Base-by-base conservation (phyloP, 1,140 invertebrate genomes). In the Callitettix versicolor region DNA sequence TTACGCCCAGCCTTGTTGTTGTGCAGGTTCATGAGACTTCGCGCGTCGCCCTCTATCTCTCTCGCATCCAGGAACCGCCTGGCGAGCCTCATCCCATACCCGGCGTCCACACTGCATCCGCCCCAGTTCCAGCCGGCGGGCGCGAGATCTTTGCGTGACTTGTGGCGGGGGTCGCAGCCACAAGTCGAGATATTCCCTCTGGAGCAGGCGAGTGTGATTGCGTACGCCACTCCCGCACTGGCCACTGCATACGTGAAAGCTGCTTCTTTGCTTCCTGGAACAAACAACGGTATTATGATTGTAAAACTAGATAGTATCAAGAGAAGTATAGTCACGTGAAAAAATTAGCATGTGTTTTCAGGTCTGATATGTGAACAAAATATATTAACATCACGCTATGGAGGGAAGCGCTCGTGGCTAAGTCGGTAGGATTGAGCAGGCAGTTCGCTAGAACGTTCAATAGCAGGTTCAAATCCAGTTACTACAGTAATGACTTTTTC, bases 1-100 rank as follows among this genome's bases (percentile, higher is more conserved):
- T 89, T 88, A 71, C 93, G 76, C 44, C 93, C 94, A 21, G 88
- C 91, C 65, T 87, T 82, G 74, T 97, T 98, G 70, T 98, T 98
- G 71, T 98, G 95, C 26, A 97, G 76, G 73, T 98, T 98, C 91
- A 98, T 96, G 58, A 94, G 72, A 49, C 86, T 88, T 30, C 92
- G 74, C 3, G 86, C 86, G 67, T 93, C 86, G 0, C 80, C 77
- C 67, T 91, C 88, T 52, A 90, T 73, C 67, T 92, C 84, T 50
- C 88, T 73, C 42, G 88, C 82, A 71, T 94, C 89, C 58, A 92
- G 76, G 72, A 92, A 92, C 64, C 81, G 80, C 43, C 87, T 73
- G 20, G 88, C 81, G 67, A 88, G 84, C 59, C 79, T 76, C 66
- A 86, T 81, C 9, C 88, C 88, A 59, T 79, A 88, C 11, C 80